Evolutionary conservation across 2,113 vertebrate genomes (phyloP).

Genomic region (Halcyon senegalensis): DNA sequence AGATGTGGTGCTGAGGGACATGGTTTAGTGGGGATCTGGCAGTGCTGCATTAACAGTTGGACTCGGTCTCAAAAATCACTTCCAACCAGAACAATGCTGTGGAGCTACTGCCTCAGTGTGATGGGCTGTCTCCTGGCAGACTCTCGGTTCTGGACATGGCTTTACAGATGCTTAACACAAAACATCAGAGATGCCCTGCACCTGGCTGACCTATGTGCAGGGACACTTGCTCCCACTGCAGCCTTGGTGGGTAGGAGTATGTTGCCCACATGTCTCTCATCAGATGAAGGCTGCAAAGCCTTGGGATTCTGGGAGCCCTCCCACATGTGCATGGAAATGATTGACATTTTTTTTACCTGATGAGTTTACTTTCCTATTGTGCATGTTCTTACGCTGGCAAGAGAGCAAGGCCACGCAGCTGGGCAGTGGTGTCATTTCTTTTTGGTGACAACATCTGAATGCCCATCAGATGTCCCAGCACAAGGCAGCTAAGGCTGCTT

Average conservation of each 20-base stretch:
- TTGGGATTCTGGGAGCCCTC: background rate
- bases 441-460: background rate
- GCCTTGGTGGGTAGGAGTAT: rapidly evolving
- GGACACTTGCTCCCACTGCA: background rate
- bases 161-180: background rate
- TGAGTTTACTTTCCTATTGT: background rate
- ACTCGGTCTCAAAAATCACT: background rate
- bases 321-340: background rate
- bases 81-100: background rate
- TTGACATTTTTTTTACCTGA: background rate
- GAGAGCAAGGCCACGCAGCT: background rate
- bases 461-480: too few relatives aligned
- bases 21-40: background rate
- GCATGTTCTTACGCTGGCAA: background rate
- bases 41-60: background rate
- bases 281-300: background rate
- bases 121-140: background rate
- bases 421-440: rapidly evolving
- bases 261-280: background rate
- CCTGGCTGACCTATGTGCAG: background rate
- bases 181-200: rapidly evolving
- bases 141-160: background rate
- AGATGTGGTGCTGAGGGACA: background rate
- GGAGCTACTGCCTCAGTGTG: background rate
- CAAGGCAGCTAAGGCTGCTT: too few relatives aligned